Evolutionary conservation across 2,113 vertebrate species (phyloP).

Genomic region (Phalacrocorax carbo): DNA sequence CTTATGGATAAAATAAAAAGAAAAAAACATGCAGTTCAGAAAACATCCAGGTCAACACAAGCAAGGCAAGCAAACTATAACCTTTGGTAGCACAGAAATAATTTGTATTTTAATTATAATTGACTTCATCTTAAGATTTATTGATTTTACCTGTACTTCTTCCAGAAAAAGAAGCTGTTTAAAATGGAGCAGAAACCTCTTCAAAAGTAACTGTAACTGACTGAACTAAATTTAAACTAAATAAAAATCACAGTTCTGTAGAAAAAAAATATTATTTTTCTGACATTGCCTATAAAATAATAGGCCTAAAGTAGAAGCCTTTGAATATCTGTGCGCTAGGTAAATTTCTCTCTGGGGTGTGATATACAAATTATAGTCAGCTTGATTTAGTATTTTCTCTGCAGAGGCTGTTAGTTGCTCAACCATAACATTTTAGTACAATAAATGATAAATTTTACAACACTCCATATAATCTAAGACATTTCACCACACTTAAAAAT

Average conservation of each 20-base stretch:
- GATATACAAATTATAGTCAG: slow-evolving; percentile 20
- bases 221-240: slow-evolving; percentile 19
- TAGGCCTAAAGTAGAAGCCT: background rate
- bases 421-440: slow-evolving; percentile 65
- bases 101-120: background rate
- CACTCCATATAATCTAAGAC: slow-evolving; percentile 61
- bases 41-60: background rate
- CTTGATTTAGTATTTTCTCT: slow-evolving; percentile 23
- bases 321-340: slow-evolving; percentile 11
- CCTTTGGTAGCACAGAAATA: background rate
- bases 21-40: background rate
- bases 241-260: background rate
- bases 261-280: background rate
- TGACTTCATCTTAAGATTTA: background rate
- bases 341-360: slow-evolving; percentile 40
- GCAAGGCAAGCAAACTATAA: background rate
- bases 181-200: background rate
- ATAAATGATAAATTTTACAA: slow-evolving; percentile 73
- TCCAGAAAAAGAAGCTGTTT: background rate
- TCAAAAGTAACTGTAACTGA: background rate
- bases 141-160: background rate
- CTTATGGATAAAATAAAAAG: background rate
- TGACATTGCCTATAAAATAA: slow-evolving; percentile 40
- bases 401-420: slow-evolving; percentile 52
- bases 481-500: slow-evolving; percentile 71